A percentile compares a stretch with the other conserved stretches of the same genome.
These are phyloP conservation scores for Sternarchorhynchus goeldii DNA, from an alignment of 2,797 vertebrate species.

Conservation along the genomic window DNA sequence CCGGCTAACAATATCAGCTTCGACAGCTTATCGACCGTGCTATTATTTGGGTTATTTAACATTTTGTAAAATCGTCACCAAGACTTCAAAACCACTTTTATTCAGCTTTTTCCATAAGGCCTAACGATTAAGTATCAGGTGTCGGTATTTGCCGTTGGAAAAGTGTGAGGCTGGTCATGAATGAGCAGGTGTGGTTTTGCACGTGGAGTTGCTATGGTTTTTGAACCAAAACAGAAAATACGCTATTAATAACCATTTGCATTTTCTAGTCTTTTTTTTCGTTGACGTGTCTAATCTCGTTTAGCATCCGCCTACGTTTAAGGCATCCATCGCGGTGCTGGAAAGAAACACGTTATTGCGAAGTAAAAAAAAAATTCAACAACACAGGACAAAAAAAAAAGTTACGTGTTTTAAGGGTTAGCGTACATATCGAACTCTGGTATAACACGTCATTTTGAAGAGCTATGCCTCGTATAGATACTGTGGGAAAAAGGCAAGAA, in stretches of 20 bases:
- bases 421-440: slow-evolving; percentile 28
- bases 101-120: neutral
- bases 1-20: slow-evolving; percentile 20
- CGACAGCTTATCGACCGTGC: neutral
- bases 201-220: slow-evolving; percentile 5
- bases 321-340: neutral
- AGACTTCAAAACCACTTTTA: slow-evolving; percentile 6
- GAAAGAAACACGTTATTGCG: neutral
- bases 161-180: neutral
- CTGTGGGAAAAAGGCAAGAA: neutral
- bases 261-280: neutral
- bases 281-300: neutral
- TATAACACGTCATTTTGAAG: slow-evolving; percentile 40
- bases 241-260: neutral
- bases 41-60: slow-evolving; percentile 5
- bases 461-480: slow-evolving; percentile 11
- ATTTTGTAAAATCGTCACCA: neutral
- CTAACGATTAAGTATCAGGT: too few species aligned
- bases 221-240: slow-evolving; percentile 17
- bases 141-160: too few species aligned
- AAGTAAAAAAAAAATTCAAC: too few species aligned
- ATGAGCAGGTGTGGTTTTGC: slow-evolving; percentile 25
- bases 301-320: slow-evolving; percentile 32
- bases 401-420: neutral
- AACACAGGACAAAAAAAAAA: too few species aligned